Percentiles rank a stretch among this genome's conserved stretches.
These are phyloP conservation scores for Plemyria rubiginata DNA, from an alignment of 2,888 invertebrate genomes.

Conservation along the genomic window DNA sequence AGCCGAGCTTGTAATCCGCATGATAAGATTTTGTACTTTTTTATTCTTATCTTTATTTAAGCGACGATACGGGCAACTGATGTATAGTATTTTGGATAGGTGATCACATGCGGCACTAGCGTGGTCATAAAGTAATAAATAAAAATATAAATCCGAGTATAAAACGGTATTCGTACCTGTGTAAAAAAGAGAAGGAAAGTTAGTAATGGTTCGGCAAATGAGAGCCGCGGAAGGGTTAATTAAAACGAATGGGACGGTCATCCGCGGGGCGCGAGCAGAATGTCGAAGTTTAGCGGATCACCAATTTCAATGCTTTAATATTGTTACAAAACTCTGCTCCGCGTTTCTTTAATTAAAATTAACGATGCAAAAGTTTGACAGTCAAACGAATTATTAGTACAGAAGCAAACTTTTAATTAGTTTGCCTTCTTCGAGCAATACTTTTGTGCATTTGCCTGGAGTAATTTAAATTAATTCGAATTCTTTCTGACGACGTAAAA, in stretches of 20 bases:
- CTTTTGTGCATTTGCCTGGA: slow-evolving; percentile 79
- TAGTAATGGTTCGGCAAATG: slow-evolving; percentile 67
- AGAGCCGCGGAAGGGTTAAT: slow-evolving; percentile 78
- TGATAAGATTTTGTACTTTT: not conserved
- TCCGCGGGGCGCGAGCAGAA: slow-evolving; percentile 63
- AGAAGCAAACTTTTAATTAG: slow-evolving; percentile 84
- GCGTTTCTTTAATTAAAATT: slow-evolving; percentile 85
- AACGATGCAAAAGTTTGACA: slow-evolving; percentile 84
- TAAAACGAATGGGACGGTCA: slow-evolving; percentile 81
- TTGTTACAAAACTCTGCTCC: slow-evolving; percentile 79
- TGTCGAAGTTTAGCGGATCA: slow-evolving; percentile 83
- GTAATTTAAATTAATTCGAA: slow-evolving; percentile 79
- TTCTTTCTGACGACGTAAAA: slow-evolving; percentile 61
- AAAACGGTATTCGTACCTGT: slow-evolving; percentile 52
- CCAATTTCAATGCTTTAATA: slow-evolving; percentile 84
- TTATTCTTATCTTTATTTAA: not conserved
- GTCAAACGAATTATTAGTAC: slow-evolving; percentile 85
- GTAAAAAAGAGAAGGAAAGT: slow-evolving; percentile 63
- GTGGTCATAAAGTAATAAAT: slow-evolving; percentile 30
- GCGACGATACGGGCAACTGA: not conserved
- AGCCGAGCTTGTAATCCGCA: slow-evolving; percentile 19
- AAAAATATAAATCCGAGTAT: slow-evolving; percentile 64
- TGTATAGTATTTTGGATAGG: not conserved
- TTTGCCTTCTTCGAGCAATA: slow-evolving; percentile 77
- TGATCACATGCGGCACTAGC: not conserved